These are phyloP conservation scores for Micropoecilia bifurca DNA, from an alignment of 2,797 vertebrate species.

Conservation along the genomic window DNA sequence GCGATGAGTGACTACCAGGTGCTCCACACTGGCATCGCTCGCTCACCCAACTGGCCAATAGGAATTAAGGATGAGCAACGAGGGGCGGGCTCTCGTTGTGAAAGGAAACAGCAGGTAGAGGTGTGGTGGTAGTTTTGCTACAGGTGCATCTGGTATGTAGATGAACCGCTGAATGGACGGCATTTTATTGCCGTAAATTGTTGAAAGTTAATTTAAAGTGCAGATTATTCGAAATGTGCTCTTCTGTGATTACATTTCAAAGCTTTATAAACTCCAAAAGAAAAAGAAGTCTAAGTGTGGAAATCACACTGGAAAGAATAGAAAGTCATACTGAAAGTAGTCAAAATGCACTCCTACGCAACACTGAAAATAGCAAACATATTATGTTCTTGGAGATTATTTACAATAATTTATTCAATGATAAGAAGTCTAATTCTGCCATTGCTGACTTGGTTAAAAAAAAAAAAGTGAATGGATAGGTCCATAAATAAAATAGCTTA, in stretches of 20 bases:
- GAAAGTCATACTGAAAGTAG: background rate
- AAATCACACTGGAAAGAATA: background rate
- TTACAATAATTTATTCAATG: background rate
- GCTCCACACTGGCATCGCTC: conserved; percentile 75
- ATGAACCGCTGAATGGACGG: conserved; percentile 6
- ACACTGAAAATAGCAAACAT: background rate
- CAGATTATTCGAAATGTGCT: background rate
- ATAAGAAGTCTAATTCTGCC: background rate
- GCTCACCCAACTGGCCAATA: conserved; percentile 72
- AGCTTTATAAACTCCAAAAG: too few relatives aligned
- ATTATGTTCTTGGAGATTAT: background rate
- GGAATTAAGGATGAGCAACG: conserved; percentile 22
- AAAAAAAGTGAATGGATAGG: background rate
- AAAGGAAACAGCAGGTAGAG: conserved; percentile 72
- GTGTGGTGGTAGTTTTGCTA: conserved; percentile 53
- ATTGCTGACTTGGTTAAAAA: background rate
- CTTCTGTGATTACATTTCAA: background rate
- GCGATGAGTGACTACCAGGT: conserved; percentile 82
- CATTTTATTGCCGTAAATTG: background rate
- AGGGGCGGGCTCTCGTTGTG: conserved; percentile 73
- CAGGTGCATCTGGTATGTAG: conserved; percentile 73
- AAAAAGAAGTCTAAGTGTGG: background rate
- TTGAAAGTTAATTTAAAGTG: background rate
- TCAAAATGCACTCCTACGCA: background rate
- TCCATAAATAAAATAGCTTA: background rate